These are phyloP conservation scores for Acestrorhynchus altus DNA, from an alignment of 2,797 vertebrate species.

Conservation along the genomic window DNA sequence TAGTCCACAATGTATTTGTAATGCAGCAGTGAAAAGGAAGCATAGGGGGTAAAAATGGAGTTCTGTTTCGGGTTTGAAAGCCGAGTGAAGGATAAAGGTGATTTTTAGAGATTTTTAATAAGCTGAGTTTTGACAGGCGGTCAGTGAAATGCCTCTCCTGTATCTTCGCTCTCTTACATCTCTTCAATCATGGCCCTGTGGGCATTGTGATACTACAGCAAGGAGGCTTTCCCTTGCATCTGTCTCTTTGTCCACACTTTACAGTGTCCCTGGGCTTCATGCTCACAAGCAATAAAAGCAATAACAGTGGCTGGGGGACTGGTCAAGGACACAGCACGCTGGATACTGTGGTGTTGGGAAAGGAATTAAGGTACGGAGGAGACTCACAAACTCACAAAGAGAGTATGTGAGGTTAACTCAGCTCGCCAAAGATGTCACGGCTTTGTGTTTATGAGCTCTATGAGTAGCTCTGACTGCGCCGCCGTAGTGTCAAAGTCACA, in stretches of 20 bases:
- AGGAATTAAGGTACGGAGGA: neutral
- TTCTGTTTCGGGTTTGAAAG: neutral
- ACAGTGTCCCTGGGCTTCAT: neutral
- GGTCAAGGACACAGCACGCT: neutral
- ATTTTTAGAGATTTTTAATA: neutral
- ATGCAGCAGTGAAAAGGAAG: neutral
- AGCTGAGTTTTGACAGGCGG: neutral
- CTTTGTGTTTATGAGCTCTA: neutral
- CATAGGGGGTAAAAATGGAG: neutral
- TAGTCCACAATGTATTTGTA: neutral
- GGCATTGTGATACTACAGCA: constrained; percentile 2
- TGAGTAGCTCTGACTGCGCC: neutral
- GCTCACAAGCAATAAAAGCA: constrained; percentile 14
- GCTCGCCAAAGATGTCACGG: neutral
- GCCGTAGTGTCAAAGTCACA: neutral
- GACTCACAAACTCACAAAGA: neutral
- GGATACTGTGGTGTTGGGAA: no score
- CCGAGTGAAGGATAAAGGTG: neutral
- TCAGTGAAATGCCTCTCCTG: neutral
- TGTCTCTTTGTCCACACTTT: constrained; percentile 13
- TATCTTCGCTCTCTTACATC: neutral
- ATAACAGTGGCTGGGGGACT: constrained; percentile 6
- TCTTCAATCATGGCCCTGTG: neutral
- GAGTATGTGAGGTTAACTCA: neutral
- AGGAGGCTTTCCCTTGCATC: constrained; percentile 2